Evolutionary conservation across 2,113 vertebrate genomes (phyloP).

Genomic region (Cranoglanis bouderius): DNA sequence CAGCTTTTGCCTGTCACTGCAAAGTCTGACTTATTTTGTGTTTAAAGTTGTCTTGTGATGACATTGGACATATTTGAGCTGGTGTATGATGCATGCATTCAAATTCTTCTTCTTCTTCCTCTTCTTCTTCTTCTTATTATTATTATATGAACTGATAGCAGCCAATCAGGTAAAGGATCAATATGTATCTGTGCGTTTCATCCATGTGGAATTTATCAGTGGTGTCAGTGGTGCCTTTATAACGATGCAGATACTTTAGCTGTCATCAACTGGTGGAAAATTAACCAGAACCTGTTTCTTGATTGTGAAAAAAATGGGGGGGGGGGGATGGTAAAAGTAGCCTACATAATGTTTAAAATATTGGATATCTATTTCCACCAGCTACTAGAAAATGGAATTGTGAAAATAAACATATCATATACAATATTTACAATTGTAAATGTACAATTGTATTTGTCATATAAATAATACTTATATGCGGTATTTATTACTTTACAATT

Average conservation of each 20-base stretch:
- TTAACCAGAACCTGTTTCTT: neutral
- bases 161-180: neutral
- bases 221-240: neutral
- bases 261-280: neutral
- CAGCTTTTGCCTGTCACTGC: neutral
- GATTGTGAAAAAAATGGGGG: neutral
- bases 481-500: conserved; percentile 16
- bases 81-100: neutral
- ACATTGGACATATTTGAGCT: neutral
- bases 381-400: neutral
- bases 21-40: neutral
- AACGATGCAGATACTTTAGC: neutral
- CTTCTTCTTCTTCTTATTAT: neutral
- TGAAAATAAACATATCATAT: neutral
- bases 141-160: neutral
- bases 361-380: neutral
- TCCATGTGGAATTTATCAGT: neutral
- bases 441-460: neutral
- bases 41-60: neutral
- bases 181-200: neutral
- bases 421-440: neutral
- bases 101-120: neutral
- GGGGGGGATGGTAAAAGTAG: neutral
- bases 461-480: neutral
- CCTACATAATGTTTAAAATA: neutral